Percentiles rank a stretch among this genome's conserved stretches.
Evolutionary conservation across 2,113 vertebrate species (phyloP).

Genomic region (Apteryx owenii): DNA sequence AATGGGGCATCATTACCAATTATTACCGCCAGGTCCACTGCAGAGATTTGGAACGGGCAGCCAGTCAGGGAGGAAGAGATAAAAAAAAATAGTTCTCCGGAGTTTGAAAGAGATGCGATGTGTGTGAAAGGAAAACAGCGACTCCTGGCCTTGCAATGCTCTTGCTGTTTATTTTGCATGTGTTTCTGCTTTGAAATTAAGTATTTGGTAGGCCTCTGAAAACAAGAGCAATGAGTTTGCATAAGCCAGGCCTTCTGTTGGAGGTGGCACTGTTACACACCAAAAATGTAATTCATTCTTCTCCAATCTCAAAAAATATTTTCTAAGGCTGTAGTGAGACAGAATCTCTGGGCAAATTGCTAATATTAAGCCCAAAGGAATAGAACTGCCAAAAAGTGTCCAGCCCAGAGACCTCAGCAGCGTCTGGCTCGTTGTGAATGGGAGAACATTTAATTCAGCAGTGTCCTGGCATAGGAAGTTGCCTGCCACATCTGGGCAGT

Average conservation of each 20-base stretch:
- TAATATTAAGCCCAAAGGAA: background rate
- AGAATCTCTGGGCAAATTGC: background rate
- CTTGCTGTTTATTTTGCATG: background rate
- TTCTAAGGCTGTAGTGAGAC: background rate
- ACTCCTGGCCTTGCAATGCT: background rate
- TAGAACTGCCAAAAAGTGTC: background rate
- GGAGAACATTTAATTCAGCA: background rate
- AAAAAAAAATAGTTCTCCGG: background rate
- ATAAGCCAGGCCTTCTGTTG: background rate
- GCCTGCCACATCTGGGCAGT: background rate
- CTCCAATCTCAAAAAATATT: background rate
- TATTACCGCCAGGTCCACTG: background rate
- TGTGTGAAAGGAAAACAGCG: background rate
- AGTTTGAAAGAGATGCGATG: background rate
- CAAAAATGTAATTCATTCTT: background rate
- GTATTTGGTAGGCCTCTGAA: background rate
- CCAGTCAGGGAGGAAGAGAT: background rate
- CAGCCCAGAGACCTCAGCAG: fast-evolving
- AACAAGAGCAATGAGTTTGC: background rate
- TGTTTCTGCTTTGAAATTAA: background rate
- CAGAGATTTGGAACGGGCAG: background rate
- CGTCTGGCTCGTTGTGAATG: background rate
- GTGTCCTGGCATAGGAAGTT: background rate
- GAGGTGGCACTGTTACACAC: background rate
- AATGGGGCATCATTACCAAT: background rate